Evolutionary conservation across 2,113 vertebrate genomes (phyloP), one percentile per base, ranked within the genome.

Genomic region (Mohoua ochrocephala): DNA sequence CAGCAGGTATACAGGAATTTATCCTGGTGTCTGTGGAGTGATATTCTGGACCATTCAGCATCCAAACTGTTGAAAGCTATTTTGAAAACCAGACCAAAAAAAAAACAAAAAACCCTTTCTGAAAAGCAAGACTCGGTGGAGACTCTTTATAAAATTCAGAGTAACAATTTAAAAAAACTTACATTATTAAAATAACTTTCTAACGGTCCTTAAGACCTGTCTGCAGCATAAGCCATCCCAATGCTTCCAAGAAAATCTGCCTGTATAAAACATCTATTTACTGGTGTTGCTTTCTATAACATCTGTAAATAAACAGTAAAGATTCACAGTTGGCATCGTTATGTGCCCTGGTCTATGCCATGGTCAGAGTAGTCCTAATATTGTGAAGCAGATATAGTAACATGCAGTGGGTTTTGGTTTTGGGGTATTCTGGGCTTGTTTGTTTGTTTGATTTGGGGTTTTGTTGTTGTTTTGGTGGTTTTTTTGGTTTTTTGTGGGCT

Each of bases 341-440:
- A 7, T 1, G 0, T 19, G 3, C 4, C 3, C 13, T 50, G 10
- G 5, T 24, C 12, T 37, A 3, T 15, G 11, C 13, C 9, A 5
- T 47, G 28, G 4, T n/a, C n/a, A 52, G 4, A 41, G 4, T 42
- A 30, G 11, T 24, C 1, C 2, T 39, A 60, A 47, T 13, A 53
- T 0, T 52, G 6, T 21, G 16, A 70, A 10, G 39, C 12, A 63
- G 4, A 10, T 33, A 19, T 4, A 65, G 37, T 5, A 77, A 31
- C 31, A 59, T 6, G 2, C 8, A 63, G 22, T 4, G 16, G 1
- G 3, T 1, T 45, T 60, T 53, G 3, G 3, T 14, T 50, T 52
- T 1, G 17, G 9, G 10, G 2, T 39, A 15, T 82, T 68, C 20
- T n/a, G 24, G 16, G 1, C 16, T 45, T 24, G 10, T 39, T 69